phyloP scores from a whole-genome alignment of 2,888 invertebrate genomes.

The Acronicta psi region DNA sequence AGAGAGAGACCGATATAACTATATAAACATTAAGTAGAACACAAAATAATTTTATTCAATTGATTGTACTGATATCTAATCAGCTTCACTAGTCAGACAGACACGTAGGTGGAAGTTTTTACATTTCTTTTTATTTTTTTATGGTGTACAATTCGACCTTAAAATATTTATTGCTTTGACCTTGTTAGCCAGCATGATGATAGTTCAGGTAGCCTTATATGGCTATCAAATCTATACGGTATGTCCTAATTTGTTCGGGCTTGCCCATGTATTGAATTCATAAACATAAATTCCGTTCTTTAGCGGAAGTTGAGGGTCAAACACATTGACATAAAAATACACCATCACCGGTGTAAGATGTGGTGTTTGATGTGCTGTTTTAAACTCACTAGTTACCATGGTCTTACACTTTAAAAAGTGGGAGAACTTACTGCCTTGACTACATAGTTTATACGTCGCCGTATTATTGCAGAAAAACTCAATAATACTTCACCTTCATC shows the following conservation, averaged over 20 bases:
- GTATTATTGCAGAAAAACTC: no score
- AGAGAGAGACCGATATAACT: no score
- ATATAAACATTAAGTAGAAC: no score
- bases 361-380: no score
- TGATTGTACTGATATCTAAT: no score
- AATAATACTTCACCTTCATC: no score
- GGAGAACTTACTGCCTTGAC: no score
- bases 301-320: constrained; percentile 5
- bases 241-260: constrained; percentile 23
- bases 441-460: no score
- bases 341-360: background rate
- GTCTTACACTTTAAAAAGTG: no score
- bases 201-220: constrained; percentile 2
- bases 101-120: constrained; percentile 7
- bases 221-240: constrained; percentile 23
- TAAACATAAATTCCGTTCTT: constrained; percentile 9
- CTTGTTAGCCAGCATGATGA: constrained; percentile 1
- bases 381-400: no score
- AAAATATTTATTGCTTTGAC: constrained; percentile 4
- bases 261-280: constrained; percentile 30
- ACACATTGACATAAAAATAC: constrained; percentile 2
- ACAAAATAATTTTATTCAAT: no score
- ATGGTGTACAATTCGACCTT: constrained; percentile 4
- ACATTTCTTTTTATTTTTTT: background rate
- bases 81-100: background rate